These are phyloP conservation scores for Drosophila ustulata DNA, from an alignment of 2,888 invertebrate species.

Conservation along the genomic window DNA sequence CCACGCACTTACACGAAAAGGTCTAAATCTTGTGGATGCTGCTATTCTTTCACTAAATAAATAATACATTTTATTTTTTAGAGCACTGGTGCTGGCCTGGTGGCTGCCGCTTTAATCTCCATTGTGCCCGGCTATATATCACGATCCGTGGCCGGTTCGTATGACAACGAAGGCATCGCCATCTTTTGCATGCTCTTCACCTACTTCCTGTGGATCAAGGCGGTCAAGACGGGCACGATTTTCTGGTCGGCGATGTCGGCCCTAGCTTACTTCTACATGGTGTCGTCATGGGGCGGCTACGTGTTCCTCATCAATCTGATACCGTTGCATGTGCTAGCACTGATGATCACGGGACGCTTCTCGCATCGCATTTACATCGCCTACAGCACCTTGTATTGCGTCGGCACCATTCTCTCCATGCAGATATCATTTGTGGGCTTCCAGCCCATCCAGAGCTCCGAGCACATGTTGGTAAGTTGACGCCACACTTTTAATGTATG, in stretches of 20 bases:
- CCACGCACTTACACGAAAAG: too few species aligned
- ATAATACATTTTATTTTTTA: constrained; percentile 8
- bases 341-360: constrained; percentile 97
- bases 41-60: too few species aligned
- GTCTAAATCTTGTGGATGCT: too few species aligned
- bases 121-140: constrained; percentile 99
- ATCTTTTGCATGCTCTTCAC: constrained; percentile 97
- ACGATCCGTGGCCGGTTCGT: constrained; percentile 99
- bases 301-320: constrained; percentile 99
- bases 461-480: constrained; percentile 92
- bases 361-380: constrained; percentile 97
- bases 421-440: constrained; percentile 98
- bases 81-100: constrained; percentile 94
- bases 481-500: background rate
- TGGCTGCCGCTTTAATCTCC: constrained; percentile 99
- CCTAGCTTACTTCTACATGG: constrained; percentile 99
- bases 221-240: constrained; percentile 98
- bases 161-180: constrained; percentile 99
- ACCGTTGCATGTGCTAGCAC: constrained; percentile 97
- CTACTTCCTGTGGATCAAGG: constrained; percentile 98
- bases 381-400: constrained; percentile 98
- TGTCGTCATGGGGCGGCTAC: constrained; percentile 99
- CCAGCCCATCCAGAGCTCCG: constrained; percentile 99
- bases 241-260: constrained; percentile 98
- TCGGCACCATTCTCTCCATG: constrained; percentile 98